phyloP scores from a whole-genome alignment of 2,113 vertebrate genomes.

The Gyps fulvus region DNA sequence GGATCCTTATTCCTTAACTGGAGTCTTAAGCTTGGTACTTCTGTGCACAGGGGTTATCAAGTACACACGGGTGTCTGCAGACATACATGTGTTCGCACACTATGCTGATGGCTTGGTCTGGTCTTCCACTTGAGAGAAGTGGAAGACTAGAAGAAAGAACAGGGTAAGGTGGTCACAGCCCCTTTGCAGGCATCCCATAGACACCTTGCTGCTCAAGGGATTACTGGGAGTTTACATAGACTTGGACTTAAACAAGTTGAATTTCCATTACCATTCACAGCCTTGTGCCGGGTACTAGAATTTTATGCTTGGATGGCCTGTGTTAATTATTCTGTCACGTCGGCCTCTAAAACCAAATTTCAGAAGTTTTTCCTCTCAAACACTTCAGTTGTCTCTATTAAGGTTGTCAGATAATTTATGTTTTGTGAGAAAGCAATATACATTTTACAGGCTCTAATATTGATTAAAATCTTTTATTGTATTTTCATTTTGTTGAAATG shows the following conservation, averaged over 20 bases:
- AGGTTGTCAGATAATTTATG: not conserved
- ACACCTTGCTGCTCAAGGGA: not conserved
- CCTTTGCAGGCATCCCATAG: not conserved
- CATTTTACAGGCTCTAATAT: not conserved
- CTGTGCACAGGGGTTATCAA: fast-evolving
- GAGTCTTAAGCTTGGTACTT: not conserved
- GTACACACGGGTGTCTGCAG: not conserved
- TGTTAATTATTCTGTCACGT: not conserved
- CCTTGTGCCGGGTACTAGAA: not conserved
- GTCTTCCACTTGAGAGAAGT: not conserved
- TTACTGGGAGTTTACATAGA: not conserved
- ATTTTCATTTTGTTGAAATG: not conserved
- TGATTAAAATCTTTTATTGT: not conserved
- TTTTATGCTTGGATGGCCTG: not conserved
- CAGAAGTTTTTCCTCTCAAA: not conserved
- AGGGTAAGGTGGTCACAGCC: not conserved
- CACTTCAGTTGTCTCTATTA: not conserved
- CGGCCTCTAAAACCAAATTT: not conserved
- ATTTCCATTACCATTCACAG: not conserved
- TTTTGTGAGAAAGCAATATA: not conserved
- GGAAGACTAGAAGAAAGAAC: not conserved
- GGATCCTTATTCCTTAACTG: not conserved
- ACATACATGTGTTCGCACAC: fast-evolving
- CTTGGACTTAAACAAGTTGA: not conserved
- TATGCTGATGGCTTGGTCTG: not conserved